phyloP scores from a whole-genome alignment of 2,888 invertebrate genomes.

The Leptothorax acervorum region DNA sequence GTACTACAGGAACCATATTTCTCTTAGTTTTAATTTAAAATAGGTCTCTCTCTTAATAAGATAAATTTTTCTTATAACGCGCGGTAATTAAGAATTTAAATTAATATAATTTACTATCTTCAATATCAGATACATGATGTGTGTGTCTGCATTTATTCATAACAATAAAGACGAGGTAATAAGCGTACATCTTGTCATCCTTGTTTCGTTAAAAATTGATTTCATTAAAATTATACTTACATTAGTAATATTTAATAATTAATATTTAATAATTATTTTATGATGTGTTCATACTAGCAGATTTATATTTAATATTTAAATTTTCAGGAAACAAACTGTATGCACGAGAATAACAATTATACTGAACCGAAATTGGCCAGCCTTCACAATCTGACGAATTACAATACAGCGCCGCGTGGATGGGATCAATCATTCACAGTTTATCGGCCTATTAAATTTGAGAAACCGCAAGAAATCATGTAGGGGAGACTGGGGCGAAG shows the following conservation, averaged over 20 bases:
- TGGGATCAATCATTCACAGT: conserved; percentile 91
- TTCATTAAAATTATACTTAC: no score
- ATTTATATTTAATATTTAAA: conserved; percentile 26
- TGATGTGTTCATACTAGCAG: neutral
- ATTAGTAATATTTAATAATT: neutral
- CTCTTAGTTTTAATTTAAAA: neutral
- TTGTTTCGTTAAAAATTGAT: neutral
- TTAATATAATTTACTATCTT: no score
- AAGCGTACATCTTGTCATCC: neutral
- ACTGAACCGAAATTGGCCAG: conserved; percentile 83
- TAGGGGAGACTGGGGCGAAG: conserved; percentile 67
- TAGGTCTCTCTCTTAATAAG: neutral
- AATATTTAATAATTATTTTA: neutral
- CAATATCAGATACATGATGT: neutral
- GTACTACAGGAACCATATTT: neutral
- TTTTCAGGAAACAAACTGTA: conserved; percentile 78
- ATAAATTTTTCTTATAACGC: no score
- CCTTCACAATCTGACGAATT: conserved; percentile 87
- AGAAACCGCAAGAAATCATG: conserved; percentile 85
- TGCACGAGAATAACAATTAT: conserved; percentile 75
- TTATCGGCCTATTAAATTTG: conserved; percentile 92
- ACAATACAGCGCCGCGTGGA: conserved; percentile 94
- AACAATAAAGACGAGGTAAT: neutral
- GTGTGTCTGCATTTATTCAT: neutral
- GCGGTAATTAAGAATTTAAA: no score